Conservation (phyloP, 2,113 vertebrate species). For the Cyphomyrus discorhynchus region DNA sequence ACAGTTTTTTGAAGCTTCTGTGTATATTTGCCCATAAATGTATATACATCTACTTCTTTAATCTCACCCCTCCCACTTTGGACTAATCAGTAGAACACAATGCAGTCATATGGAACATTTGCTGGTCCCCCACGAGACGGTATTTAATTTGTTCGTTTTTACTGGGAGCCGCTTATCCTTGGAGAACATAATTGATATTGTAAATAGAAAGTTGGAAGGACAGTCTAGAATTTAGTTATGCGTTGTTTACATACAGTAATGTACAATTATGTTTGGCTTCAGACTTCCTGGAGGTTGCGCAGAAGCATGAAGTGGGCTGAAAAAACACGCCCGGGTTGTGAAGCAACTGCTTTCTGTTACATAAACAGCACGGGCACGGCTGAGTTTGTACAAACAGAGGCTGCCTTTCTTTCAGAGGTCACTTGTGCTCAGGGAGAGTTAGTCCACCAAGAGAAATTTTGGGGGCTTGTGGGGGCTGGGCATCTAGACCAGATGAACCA, state of each 20-base stretch:
- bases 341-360: conserved; percentile 25
- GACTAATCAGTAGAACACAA: conserved; percentile 32
- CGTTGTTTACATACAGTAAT: conserved; percentile 63
- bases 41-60: background rate
- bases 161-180: conserved; percentile 46
- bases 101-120: conserved; percentile 47
- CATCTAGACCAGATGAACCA: background rate
- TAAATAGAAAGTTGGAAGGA: conserved; percentile 58
- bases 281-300: conserved; percentile 60
- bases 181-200: conserved; percentile 56
- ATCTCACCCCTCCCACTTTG: conserved; percentile 13
- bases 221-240: conserved; percentile 49
- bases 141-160: conserved; percentile 24
- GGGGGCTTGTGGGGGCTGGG: conserved; percentile 1
- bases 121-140: conserved; percentile 34
- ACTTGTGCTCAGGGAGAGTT: conserved; percentile 23
- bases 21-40: conserved; percentile 10
- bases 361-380: conserved; percentile 46
- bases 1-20: background rate
- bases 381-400: conserved; percentile 61
- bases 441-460: background rate
- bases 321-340: conserved; percentile 38
- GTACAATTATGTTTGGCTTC: conserved; percentile 59
- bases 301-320: conserved; percentile 47
- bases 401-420: conserved; percentile 48